phyloP scores from a whole-genome alignment of 2,888 invertebrate genomes.

The Aleiodes leptofemur region DNA sequence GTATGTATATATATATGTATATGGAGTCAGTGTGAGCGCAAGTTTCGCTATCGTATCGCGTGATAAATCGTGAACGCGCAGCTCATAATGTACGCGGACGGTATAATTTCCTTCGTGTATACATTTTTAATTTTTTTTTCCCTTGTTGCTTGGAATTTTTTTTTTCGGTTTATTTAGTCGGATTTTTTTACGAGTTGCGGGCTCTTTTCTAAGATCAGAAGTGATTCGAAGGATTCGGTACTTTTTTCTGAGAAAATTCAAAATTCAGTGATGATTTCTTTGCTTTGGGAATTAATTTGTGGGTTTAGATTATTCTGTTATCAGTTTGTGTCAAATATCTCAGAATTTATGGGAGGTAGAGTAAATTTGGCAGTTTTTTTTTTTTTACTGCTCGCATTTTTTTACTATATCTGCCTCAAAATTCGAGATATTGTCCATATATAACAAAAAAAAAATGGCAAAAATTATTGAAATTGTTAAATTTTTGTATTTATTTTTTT shows the following conservation, averaged over 20 bases:
- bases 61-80: conserved; percentile 57
- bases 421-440: background rate
- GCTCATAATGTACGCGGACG: conserved; percentile 56
- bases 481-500: too few relatives aligned
- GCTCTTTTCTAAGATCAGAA: background rate
- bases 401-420: background rate
- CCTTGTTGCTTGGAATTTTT: too few relatives aligned
- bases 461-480: too few relatives aligned
- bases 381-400: conserved; percentile 15
- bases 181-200: conserved; percentile 50
- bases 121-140: conserved; percentile 42
- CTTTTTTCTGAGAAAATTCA: too few relatives aligned
- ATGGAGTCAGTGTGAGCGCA: conserved; percentile 40
- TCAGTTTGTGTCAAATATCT: too few relatives aligned
- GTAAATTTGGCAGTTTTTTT: conserved; percentile 21
- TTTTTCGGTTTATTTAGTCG: too few relatives aligned
- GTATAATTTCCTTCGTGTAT: conserved; percentile 56
- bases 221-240: too few relatives aligned
- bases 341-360: too few relatives aligned
- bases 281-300: too few relatives aligned
- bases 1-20: conserved; percentile 9
- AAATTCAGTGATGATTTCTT: too few relatives aligned
- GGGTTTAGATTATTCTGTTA: too few relatives aligned
- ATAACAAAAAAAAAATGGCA: background rate
- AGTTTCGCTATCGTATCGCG: conserved; percentile 53